A percentile compares a stretch with the other conserved stretches of the same genome.
These are phyloP conservation scores for Euleptes europaea DNA, from an alignment of 2,113 vertebrate genomes.

Conservation along the genomic window DNA sequence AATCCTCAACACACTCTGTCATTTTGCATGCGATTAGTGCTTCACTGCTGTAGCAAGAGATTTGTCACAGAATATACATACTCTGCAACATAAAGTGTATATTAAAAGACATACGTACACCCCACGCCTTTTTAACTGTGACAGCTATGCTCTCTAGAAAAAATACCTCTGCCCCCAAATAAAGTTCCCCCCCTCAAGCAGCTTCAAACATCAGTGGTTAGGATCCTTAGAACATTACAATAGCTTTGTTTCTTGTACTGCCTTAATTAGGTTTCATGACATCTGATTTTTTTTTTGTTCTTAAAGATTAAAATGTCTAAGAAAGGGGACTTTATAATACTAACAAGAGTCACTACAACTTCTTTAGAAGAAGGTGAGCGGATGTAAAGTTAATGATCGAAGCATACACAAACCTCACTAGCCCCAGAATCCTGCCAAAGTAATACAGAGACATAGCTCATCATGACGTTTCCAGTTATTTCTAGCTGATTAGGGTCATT, in stretches of 20 bases:
- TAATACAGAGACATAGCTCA: constrained; percentile 99
- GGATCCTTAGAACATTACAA: constrained; percentile 80
- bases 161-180: constrained; percentile 77
- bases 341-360: constrained; percentile 86
- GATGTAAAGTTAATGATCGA: constrained; percentile 88
- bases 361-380: constrained; percentile 85
- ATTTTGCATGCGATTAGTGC: not conserved
- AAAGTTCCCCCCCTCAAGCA: constrained; percentile 71
- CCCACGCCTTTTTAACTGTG: constrained; percentile 69
- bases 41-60: constrained; percentile 1
- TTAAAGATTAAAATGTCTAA: constrained; percentile 82
- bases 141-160: constrained; percentile 78
- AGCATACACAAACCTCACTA: constrained; percentile 86
- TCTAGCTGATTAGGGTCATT: constrained; percentile 99
- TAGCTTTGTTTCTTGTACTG: constrained; percentile 78
- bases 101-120: not conserved
- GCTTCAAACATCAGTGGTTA: constrained; percentile 76
- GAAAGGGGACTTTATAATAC: constrained; percentile 81
- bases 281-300: constrained; percentile 68
- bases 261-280: constrained; percentile 83
- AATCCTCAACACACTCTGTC: constrained; percentile 33
- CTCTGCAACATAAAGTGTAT: not conserved
- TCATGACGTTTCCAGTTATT: constrained; percentile 99
- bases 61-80: not conserved
- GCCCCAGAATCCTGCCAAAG: constrained; percentile 84